Conservation (phyloP, 2,797 vertebrate species). For the Iguana delicatissima region DNA sequence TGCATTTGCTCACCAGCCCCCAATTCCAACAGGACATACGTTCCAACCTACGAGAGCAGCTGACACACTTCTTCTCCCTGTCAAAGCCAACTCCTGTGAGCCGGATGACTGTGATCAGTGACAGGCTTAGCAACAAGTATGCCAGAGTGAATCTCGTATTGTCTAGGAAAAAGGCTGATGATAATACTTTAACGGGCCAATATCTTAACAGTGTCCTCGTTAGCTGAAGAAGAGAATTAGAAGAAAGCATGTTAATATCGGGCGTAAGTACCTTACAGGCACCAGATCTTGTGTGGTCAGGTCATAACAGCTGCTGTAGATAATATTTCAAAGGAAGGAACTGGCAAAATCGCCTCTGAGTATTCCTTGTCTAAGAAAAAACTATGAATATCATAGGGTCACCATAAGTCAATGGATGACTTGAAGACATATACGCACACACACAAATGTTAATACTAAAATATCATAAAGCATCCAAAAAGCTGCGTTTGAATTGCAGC, state of each 20-base stretch:
- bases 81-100: conserved; percentile 11
- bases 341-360: no score
- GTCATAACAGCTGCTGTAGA: no score
- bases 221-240: not conserved
- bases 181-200: not conserved
- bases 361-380: no score
- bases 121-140: not conserved
- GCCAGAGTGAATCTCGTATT: not conserved
- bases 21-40: not conserved
- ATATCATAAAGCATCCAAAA: not conserved
- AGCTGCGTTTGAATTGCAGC: conserved; percentile 28
- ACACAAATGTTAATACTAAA: conserved; percentile 7
- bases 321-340: no score
- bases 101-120: not conserved
- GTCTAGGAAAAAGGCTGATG: not conserved
- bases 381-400: no score
- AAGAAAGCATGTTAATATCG: not conserved
- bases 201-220: not conserved
- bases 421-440: no score
- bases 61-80: not conserved
- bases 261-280: no score
- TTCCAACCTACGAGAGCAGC: not conserved
- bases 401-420: no score
- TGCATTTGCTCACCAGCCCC: conserved; percentile 12
- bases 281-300: no score